Base-by-base conservation (phyloP, 2,888 invertebrate species). In the Lithosia quadra region DNA sequence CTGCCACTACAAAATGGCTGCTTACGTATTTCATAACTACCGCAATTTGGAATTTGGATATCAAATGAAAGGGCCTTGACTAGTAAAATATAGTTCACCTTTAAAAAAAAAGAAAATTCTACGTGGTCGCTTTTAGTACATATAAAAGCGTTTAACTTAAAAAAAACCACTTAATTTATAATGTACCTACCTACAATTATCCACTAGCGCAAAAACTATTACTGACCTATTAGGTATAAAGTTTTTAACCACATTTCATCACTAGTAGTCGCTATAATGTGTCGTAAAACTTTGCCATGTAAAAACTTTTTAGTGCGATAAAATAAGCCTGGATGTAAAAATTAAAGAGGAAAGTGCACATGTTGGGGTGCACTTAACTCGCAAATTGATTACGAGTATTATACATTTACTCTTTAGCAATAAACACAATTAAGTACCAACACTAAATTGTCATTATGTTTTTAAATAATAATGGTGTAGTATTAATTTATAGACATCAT, bases 191-290 rank as follows among this genome's bases (percentile, higher is more conserved):
- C n/a, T n/a, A n/a, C n/a, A n/a, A n/a, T n/a, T 82, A 78, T 83
- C 76, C 68, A 74, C 63, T 79, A 76, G 61, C 77, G 69, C 81
- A 81, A 76, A 81, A 83, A 75, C 78, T n/a, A 49, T 43, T n/a
- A 49, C 49, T 7, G 9, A n/a, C 9, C 18, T 18, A 49, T n/a
- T n/a, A 49, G 74, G 62, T 4, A 28, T 28, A 73, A 73, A 75
- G 75, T 82, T 82, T 82, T 80, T 82, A 73, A 75, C 68, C 62
- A 75, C 75, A 75, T 69, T 76, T 76, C 69, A 76, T 76, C 67
- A 71, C 63, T 62, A 62, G n/a, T 59, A 58, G 63, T 76, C 75
- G 74, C 68, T 74, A 53, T 81, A 79, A 81, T 81, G 73, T 83
- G 81, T 81, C 77, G 74, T 81, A 76, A 82, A 63, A 43, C 63